Base-by-base conservation (phyloP, 2,888 invertebrate genomes). In the Zootermopsis nevadensis region DNA sequence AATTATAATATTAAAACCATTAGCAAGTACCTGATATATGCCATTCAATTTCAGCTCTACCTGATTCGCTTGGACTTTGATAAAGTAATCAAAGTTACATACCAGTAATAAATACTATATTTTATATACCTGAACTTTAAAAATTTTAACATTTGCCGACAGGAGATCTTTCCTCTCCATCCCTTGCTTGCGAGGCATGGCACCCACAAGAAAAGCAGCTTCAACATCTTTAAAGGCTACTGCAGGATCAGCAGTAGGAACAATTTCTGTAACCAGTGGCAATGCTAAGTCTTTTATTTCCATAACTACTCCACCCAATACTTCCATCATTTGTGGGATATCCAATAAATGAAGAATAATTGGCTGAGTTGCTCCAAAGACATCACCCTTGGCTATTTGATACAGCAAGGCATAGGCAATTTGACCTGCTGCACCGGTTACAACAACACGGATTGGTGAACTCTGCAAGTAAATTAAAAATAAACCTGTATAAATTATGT, bases 131-230 rank as follows among this genome's bases (percentile, higher is more conserved):
- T 99, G 99, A 81, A 94, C 96, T 90, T 99, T 98, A 91, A 99
- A 99, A 88, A 99, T 99, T 89, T 96, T 97, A 8, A 99, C 99
- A 90, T 99, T 99, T 55, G 99, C 99, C 27, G 97, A 95, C 6
- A 99, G 92, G 66, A 99, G 93, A 89, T 99, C 99, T 90, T 99
- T 99, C 83, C 99, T 94, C 90, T 99, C 99, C 99, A 99, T 99
- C 82, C 99, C 99, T 89, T 97, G 94, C 88, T 95, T 96, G 82
- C 99, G 94, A 0, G 99, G 99, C 99, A 99, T 99, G 48, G 99
- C 95, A 53, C 99, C 99, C 74, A 99, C 98, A 84, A 99, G 91
- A 89, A 99, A 98, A 66, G 98, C 99, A 81, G 98, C 97, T 86
- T 98, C 96, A 77, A 98, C 96, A 91, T 98, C 96, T 89, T 96